These are phyloP conservation scores for Pantherophis vulpinus DNA, from an alignment of 2,797 vertebrate species.

Conservation along the genomic window DNA sequence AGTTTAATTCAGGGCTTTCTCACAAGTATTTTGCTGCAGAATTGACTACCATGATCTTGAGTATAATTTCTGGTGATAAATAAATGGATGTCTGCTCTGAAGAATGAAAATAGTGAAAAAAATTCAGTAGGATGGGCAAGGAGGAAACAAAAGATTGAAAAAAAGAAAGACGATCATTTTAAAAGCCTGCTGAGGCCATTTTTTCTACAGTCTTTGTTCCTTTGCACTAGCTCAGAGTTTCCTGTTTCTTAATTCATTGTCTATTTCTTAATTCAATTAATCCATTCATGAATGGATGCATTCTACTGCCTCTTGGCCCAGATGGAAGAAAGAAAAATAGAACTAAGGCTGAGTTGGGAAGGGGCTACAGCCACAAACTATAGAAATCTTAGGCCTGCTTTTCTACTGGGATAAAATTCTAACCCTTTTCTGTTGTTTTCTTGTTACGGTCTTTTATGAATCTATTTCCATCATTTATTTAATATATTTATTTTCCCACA, in stretches of 20 bases:
- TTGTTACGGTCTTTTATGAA: background rate
- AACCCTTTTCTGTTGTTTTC: background rate
- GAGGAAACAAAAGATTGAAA: background rate
- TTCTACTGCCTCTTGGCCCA: background rate
- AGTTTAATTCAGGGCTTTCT: background rate
- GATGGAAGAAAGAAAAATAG: background rate
- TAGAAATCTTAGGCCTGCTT: background rate
- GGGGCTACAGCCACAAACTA: background rate
- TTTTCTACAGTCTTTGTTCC: background rate
- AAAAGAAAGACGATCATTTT: background rate
- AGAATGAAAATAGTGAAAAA: background rate
- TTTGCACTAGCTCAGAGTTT: background rate
- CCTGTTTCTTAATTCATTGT: background rate
- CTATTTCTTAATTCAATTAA: background rate
- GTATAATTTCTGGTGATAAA: background rate
- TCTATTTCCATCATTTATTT: background rate
- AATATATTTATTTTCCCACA: conserved; percentile 51
- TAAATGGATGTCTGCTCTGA: background rate
- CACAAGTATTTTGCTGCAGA: background rate
- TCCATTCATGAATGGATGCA: background rate
- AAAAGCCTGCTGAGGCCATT: background rate
- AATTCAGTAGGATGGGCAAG: background rate
- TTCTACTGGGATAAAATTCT: background rate
- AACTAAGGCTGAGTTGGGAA: background rate
- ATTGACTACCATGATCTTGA: background rate